A percentile compares a stretch with the other conserved stretches of the same genome.
phyloP scores from a whole-genome alignment of 2,888 invertebrate genomes.

The Limnephilus rhombicus region DNA sequence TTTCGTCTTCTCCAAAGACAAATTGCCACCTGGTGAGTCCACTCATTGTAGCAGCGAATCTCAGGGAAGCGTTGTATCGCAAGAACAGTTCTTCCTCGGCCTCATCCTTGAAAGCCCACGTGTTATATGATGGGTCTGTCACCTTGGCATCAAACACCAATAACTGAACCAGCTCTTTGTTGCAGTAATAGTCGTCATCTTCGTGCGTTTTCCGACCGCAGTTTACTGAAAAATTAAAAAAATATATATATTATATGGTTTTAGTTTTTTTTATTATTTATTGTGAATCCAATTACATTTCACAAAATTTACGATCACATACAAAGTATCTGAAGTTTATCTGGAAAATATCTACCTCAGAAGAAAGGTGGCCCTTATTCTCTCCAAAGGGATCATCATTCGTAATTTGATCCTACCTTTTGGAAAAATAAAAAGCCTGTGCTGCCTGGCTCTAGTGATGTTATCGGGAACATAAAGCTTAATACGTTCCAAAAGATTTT shows the following conservation, averaged over 20 bases:
- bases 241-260: background rate
- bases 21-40: slow-evolving; percentile 94
- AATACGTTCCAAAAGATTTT: too few relatives aligned
- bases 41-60: slow-evolving; percentile 93
- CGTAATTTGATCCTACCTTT: too few relatives aligned
- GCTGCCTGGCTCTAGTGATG: too few relatives aligned
- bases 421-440: too few relatives aligned
- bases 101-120: slow-evolving; percentile 76
- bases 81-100: slow-evolving; percentile 79
- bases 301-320: too few relatives aligned
- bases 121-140: slow-evolving; percentile 79
- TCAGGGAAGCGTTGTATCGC: slow-evolving; percentile 84
- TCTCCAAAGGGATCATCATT: too few relatives aligned
- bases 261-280: too few relatives aligned
- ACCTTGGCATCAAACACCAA: slow-evolving; percentile 92
- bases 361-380: too few relatives aligned
- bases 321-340: too few relatives aligned
- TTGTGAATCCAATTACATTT: too few relatives aligned
- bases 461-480: too few relatives aligned
- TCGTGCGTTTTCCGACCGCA: slow-evolving; percentile 81
- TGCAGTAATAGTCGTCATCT: slow-evolving; percentile 88
- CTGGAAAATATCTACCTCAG: too few relatives aligned
- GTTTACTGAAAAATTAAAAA: slow-evolving; percentile 75
- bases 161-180: slow-evolving; percentile 89
- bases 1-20: slow-evolving; percentile 79